phyloP scores from a whole-genome alignment of 2,888 invertebrate genomes.

The Troides helena region DNA sequence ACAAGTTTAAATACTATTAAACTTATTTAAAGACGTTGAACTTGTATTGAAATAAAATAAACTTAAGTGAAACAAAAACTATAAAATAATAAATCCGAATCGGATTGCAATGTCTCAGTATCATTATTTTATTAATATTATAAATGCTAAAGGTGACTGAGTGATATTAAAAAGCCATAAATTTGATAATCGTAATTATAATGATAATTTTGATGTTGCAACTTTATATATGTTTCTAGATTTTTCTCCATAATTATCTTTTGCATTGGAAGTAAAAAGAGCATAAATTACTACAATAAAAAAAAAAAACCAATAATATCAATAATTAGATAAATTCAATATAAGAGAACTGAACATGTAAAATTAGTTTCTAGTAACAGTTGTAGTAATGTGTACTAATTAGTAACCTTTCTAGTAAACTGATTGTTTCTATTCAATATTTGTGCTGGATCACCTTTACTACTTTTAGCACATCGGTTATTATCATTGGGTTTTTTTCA shows the following conservation, averaged over 20 bases:
- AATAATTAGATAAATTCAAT: background rate
- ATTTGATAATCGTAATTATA: too few relatives aligned
- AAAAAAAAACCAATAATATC: background rate
- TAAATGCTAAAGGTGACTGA: too few relatives aligned
- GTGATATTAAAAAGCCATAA: too few relatives aligned
- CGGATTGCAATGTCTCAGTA: too few relatives aligned
- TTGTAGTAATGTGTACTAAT: too few relatives aligned
- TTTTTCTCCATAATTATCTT: background rate
- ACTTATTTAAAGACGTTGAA: background rate
- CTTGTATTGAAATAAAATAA: background rate
- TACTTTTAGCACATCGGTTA: background rate
- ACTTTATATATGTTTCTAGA: background rate
- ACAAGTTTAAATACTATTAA: background rate
- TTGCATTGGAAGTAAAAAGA: background rate
- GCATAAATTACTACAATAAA: background rate
- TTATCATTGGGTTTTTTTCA: constrained; percentile 1
- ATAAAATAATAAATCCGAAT: too few relatives aligned
- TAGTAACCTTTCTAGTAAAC: too few relatives aligned
- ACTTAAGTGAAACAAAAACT: background rate
- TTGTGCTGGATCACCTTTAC: background rate
- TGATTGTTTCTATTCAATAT: background rate
- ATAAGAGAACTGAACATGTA: background rate
- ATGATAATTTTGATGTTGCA: too few relatives aligned
- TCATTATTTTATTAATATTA: too few relatives aligned
- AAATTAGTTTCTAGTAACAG: background rate